phyloP scores from a whole-genome alignment of 2,888 invertebrate species.

The Incurvaria masculella region DNA sequence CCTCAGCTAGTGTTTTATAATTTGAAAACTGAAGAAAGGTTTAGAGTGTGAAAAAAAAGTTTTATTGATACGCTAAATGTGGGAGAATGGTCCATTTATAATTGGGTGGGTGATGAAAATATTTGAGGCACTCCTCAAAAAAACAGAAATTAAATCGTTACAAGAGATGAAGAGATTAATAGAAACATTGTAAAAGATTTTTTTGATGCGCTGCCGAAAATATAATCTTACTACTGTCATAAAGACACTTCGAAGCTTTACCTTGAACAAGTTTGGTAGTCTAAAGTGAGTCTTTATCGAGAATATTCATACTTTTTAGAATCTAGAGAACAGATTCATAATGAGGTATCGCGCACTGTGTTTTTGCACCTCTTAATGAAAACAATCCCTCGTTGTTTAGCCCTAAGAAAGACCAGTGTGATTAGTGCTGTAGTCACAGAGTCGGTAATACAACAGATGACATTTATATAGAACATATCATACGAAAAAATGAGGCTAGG shows the following conservation, averaged over 20 bases:
- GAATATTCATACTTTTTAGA: background rate
- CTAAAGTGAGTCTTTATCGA: background rate
- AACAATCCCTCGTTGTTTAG: slow-evolving; percentile 1
- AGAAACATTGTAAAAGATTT: background rate
- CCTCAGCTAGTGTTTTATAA: slow-evolving; percentile 5
- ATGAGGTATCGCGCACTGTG: slow-evolving; percentile 2
- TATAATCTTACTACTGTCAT: background rate
- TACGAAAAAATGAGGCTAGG: background rate
- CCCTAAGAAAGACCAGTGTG: slow-evolving; percentile 2
- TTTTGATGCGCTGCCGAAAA: background rate
- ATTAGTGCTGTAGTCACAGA: slow-evolving; percentile 1
- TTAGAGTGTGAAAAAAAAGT: slow-evolving; percentile 17
- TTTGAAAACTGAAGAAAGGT: background rate
- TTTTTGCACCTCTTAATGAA: slow-evolving; percentile 1
- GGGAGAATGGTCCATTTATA: background rate
- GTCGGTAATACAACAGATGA: slow-evolving; percentile 2
- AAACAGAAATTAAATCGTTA: background rate
- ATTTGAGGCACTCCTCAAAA: background rate
- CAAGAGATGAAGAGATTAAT: slow-evolving; percentile 1
- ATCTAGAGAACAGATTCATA: slow-evolving; percentile 1
- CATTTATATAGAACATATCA: background rate
- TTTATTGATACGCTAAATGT: background rate
- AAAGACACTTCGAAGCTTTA: slow-evolving; percentile 2
- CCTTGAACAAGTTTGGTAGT: slow-evolving; percentile 2
- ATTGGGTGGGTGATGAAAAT: background rate